phyloP scores from a whole-genome alignment of 2,113 vertebrate species.

The Oceanodroma tethys region DNA sequence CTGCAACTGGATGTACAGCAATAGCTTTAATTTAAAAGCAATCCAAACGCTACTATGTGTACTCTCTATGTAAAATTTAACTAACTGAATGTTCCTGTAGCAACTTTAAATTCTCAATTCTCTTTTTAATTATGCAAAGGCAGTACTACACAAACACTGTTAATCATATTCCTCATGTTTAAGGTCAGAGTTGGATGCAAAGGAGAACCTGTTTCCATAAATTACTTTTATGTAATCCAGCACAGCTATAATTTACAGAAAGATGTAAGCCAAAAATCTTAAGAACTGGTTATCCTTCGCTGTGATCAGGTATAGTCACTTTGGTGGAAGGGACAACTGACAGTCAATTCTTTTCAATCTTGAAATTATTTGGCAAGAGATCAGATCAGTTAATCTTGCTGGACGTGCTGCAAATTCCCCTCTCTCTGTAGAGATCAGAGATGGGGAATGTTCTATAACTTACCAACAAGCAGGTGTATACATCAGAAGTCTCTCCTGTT shows the following conservation, averaged over 20 bases:
- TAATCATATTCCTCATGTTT: background rate
- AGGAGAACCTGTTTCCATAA: background rate
- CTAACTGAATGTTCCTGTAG: background rate
- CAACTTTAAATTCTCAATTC: constrained; percentile 21
- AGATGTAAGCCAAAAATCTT: background rate
- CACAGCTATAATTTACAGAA: background rate
- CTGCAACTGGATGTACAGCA: background rate
- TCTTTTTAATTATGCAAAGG: constrained; percentile 15
- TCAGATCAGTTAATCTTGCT: background rate
- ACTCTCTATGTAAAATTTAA: background rate
- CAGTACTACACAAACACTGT: background rate
- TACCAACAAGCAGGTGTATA: background rate
- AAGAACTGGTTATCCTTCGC: background rate
- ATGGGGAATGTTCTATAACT: background rate
- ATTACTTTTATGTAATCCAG: background rate
- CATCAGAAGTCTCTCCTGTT: background rate
- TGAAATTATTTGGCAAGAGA: background rate
- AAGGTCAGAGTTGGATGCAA: background rate
- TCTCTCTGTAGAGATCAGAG: background rate
- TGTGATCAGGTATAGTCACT: background rate
- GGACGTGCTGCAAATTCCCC: background rate
- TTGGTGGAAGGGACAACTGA: background rate
- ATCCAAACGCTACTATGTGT: background rate
- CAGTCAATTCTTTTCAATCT: background rate
- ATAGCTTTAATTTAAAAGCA: background rate